Base-by-base conservation (phyloP, 2,113 vertebrate genomes). In the Haemorhous mexicanus region DNA sequence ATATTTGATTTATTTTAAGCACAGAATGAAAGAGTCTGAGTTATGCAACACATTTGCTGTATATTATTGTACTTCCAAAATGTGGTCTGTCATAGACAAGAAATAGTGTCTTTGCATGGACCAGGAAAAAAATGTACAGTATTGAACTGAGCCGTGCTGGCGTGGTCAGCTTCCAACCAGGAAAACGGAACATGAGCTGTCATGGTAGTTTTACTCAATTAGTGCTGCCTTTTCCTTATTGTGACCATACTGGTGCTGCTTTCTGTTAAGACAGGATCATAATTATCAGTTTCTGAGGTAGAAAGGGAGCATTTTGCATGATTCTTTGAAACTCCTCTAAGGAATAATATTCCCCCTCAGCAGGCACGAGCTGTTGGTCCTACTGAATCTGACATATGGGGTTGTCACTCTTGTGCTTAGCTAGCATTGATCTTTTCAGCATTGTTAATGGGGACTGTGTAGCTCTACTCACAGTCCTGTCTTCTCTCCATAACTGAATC, bases 361-460 rank as follows among this genome's bases (percentile, higher is more conserved):
- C 72, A 91, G 64, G 30, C 62, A 59, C 2, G 0, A 84, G 82
- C 87, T 93, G 66, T 81, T 85, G 79, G 94, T 95, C 79, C 75
- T 87, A 39, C 93, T 58, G 91, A 84, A 93, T 91, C 86, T 96
- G 95, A 96, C 93, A 92, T 97, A 97, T 87, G 93, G 93, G 89
- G 63, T 91, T 97, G 94, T 97, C 96, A 96, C 93, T 96, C 96
- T 89, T 74, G 81, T 91, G 90, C 91, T 96, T 94, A 86, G 72
- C 82, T 89, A 50, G 79, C 94, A 96, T 94, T 97, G 96, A 95
- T 97, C 96, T 97, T 96, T 95, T 67, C 93, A 74, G 94, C 94
- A 94, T 91, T 86, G 94, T 92, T 96, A 97, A 95, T 97, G 88
- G 94, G 35, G 44, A 68, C 91, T 68, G 75, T 92, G 96, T 69